Evolutionary conservation across 2,888 invertebrate species (phyloP).

Genomic region (Sinopyrophorus schimmeli): DNA sequence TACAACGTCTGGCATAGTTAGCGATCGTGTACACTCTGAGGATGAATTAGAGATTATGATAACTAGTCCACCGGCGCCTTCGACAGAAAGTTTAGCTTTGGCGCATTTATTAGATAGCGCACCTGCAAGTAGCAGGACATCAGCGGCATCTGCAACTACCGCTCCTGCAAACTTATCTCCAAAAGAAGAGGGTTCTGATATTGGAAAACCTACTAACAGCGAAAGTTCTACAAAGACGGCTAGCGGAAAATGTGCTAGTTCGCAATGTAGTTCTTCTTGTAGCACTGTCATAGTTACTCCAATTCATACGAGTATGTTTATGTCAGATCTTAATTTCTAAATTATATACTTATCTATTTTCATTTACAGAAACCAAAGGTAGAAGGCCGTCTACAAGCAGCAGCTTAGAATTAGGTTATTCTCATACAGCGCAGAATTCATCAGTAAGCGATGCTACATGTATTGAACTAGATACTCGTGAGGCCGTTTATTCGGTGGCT

Average conservation of each 20-base stretch:
- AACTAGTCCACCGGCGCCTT: conserved; percentile 81
- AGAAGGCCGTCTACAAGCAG: conserved; percentile 77
- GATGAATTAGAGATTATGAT: conserved; percentile 91
- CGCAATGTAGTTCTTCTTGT: conserved; percentile 84
- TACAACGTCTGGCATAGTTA: conserved; percentile 95
- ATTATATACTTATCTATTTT: too few species aligned
- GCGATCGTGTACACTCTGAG: conserved; percentile 92
- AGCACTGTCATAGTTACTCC: conserved; percentile 81
- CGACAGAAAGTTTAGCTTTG: conserved; percentile 81
- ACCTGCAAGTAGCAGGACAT: conserved; percentile 62
- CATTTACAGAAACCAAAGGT: conserved; percentile 53
- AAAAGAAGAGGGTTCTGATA: conserved; percentile 47
- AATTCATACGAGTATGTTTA: conserved; percentile 52
- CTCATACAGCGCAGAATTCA: conserved; percentile 86
- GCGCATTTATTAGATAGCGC: conserved; percentile 74
- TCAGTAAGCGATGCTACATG: conserved; percentile 74
- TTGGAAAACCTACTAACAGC: conserved; percentile 55
- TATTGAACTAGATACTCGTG: conserved; percentile 62
- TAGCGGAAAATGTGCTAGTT: conserved; percentile 69
- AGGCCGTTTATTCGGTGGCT: conserved; percentile 58
- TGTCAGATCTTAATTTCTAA: background rate
- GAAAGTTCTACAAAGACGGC: conserved; percentile 61
- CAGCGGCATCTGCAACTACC: conserved; percentile 57
- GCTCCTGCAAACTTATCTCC: conserved; percentile 56
- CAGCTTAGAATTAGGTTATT: conserved; percentile 81